Conservation (phyloP, 2,113 vertebrate species). For the Nestor notabilis region DNA sequence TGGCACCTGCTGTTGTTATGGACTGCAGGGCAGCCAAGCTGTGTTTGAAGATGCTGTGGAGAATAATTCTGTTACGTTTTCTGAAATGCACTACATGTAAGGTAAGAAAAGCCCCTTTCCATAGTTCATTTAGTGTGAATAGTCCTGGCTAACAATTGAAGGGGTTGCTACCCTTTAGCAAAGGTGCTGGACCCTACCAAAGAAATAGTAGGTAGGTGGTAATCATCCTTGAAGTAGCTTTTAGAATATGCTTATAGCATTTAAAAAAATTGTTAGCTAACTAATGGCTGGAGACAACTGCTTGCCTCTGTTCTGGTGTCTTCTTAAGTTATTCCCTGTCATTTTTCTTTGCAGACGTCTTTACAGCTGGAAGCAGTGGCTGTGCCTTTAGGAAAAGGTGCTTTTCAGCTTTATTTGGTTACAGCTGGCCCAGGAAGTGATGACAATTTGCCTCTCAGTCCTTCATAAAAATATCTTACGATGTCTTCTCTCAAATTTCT, state of each 20-base stretch:
- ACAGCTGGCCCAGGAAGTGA: background rate
- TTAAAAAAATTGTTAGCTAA: background rate
- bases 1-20: background rate
- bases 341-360: background rate
- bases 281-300: background rate
- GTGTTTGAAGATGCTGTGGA: background rate
- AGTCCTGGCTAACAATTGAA: background rate
- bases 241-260: background rate
- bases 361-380: background rate
- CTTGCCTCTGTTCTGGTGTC: background rate
- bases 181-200: background rate
- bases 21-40: background rate
- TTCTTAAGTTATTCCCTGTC: background rate
- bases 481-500: background rate
- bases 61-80: background rate
- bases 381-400: background rate
- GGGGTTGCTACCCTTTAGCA: no score
- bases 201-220: background rate
- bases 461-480: background rate
- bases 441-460: background rate
- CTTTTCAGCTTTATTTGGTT: background rate
- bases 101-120: background rate
- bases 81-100: background rate
- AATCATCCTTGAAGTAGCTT: background rate
- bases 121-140: fast-evolving